phyloP scores from a whole-genome alignment of 2,797 vertebrate genomes.

The Lutjanus argentimaculatus region DNA sequence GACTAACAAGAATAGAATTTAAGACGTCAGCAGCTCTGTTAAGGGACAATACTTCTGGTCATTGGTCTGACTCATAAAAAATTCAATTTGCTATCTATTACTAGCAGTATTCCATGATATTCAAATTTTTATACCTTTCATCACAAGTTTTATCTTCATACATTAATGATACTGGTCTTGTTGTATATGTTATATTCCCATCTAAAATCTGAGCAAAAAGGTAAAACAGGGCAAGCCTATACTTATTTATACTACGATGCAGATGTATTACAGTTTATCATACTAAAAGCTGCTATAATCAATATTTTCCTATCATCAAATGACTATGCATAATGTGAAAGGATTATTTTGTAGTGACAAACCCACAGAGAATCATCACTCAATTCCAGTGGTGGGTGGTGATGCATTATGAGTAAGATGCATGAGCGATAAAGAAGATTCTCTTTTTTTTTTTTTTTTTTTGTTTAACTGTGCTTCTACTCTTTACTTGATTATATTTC shows the following conservation, averaged over 20 bases:
- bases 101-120: neutral
- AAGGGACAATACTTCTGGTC: neutral
- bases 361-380: no score
- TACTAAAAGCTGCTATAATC: neutral
- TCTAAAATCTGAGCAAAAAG: neutral
- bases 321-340: no score
- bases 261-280: neutral
- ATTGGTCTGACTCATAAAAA: slow-evolving; percentile 19
- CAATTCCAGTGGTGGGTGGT: no score
- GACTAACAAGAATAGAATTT: neutral
- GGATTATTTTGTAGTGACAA: no score
- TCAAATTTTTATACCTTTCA: neutral
- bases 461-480: no score
- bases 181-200: neutral
- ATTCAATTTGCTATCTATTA: neutral
- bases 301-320: neutral
- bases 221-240: neutral
- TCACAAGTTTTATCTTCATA: neutral
- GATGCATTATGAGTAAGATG: no score
- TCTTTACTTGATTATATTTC: no score
- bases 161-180: neutral
- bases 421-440: no score
- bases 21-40: slow-evolving; percentile 8
- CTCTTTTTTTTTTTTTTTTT: no score
- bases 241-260: neutral